phyloP scores from a whole-genome alignment of 2,888 invertebrate species.

The Cataglyphis altisquamis region DNA sequence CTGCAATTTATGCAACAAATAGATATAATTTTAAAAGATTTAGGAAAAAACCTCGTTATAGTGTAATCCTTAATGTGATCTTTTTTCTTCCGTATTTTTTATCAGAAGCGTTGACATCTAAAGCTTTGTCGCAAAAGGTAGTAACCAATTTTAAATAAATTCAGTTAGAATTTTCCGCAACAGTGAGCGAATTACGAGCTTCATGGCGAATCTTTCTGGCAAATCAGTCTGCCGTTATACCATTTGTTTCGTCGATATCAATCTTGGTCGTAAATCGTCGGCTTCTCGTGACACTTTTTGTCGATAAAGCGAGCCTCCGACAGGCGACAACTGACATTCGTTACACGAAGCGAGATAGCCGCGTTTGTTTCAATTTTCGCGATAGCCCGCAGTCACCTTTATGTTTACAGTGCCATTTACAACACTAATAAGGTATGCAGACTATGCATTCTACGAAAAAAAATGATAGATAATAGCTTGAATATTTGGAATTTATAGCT shows the following conservation, averaged over 20 bases:
- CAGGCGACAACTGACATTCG: conserved; percentile 69
- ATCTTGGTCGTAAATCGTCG: conserved; percentile 65
- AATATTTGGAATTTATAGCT: too few relatives aligned
- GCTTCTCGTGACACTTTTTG: conserved; percentile 61
- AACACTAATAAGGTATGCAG: conserved; percentile 3
- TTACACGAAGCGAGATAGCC: conserved; percentile 47
- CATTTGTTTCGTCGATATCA: conserved; percentile 55
- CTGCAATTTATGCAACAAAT: not conserved
- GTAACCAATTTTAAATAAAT: conserved; percentile 10
- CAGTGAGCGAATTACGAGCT: conserved; percentile 22
- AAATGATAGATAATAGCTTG: not conserved
- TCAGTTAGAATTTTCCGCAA: conserved; percentile 28
- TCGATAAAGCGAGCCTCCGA: conserved; percentile 54
- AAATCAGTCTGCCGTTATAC: conserved; percentile 55
- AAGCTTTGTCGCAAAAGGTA: not conserved
- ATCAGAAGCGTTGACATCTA: not conserved
- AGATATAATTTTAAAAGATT: not conserved
- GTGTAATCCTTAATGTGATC: not conserved
- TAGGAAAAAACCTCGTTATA: conserved; percentile 12
- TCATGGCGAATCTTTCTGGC: conserved; percentile 50
- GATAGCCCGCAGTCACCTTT: conserved; percentile 43
- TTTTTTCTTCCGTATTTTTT: not conserved
- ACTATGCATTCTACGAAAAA: not conserved
- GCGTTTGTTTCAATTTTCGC: conserved; percentile 46
- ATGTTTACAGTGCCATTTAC: conserved; percentile 45